Conservation (phyloP, 2,797 vertebrate species). For the Falco biarmicus region DNA sequence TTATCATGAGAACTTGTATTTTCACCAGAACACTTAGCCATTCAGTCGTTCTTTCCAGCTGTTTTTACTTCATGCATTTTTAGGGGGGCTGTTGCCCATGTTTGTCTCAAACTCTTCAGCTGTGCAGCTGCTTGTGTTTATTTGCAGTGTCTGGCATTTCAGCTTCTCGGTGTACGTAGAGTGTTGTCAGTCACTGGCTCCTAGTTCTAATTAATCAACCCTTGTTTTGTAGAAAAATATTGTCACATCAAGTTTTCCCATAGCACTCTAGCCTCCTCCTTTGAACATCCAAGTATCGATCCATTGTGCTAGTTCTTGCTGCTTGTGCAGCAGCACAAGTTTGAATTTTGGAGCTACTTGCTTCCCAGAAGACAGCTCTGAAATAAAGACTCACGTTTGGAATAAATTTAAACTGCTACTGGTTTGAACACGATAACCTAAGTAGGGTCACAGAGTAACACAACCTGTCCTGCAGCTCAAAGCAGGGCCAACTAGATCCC, state of each 20-base stretch:
- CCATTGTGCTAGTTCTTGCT: background rate
- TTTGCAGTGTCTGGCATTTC: background rate
- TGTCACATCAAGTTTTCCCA: background rate
- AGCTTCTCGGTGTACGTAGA: background rate
- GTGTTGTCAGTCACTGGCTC: background rate
- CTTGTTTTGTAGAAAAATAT: background rate
- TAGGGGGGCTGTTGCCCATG: background rate
- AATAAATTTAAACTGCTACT: background rate
- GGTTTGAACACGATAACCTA: background rate
- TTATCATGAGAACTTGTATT: background rate
- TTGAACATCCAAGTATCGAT: background rate
- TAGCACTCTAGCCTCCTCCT: background rate
- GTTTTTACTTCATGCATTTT: background rate
- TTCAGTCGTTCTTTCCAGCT: background rate
- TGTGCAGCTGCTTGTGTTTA: background rate
- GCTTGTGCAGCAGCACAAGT: background rate
- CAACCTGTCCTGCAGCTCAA: background rate
- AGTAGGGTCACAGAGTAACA: background rate
- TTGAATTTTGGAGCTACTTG: background rate
- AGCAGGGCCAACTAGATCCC: background rate
- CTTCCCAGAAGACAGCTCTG: background rate
- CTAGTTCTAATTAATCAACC: background rate
- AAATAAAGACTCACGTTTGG: fast-evolving
- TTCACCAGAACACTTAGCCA: background rate
- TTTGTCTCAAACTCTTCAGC: fast-evolving